These are phyloP conservation scores for Hydractinia echinata DNA, from an alignment of 30 jellyfish, hydroid and myxozoan genomes.

Conservation along the genomic window DNA sequence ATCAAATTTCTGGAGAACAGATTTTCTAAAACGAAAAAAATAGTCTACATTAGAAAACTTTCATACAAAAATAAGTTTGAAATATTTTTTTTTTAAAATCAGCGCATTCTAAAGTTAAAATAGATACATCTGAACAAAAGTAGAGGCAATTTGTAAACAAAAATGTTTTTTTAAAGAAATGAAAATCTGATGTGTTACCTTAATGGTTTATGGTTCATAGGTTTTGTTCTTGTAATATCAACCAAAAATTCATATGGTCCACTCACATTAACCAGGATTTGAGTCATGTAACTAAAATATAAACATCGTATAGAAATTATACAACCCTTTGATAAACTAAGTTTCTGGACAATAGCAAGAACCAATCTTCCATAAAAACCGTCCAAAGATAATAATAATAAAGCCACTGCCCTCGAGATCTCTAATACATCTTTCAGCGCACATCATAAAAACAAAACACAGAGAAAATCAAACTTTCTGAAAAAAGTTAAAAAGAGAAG, in stretches of 20 bases:
- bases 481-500: too few species aligned
- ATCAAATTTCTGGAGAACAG: constrained; percentile 73
- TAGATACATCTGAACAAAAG: background rate
- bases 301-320: background rate
- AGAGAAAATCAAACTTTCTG: too few species aligned
- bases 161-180: background rate
- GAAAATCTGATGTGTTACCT: constrained; percentile 15
- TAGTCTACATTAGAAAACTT: background rate
- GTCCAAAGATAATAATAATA: too few species aligned
- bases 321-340: too few species aligned
- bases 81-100: too few species aligned
- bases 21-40: constrained; percentile 50
- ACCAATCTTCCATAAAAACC: too few species aligned
- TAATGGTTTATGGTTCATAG: constrained; percentile 16
- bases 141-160: background rate
- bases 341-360: too few species aligned
- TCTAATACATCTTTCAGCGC: too few species aligned
- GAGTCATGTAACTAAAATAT: constrained; percentile 51
- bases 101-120: too few species aligned
- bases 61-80: too few species aligned
- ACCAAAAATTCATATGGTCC: constrained; percentile 93
- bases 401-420: too few species aligned
- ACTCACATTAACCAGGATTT: constrained; percentile 61
- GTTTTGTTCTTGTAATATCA: constrained; percentile 57
- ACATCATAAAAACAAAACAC: too few species aligned